These are phyloP conservation scores for Cynaeus angustus DNA, from an alignment of 2,888 invertebrate species.

Conservation along the genomic window DNA sequence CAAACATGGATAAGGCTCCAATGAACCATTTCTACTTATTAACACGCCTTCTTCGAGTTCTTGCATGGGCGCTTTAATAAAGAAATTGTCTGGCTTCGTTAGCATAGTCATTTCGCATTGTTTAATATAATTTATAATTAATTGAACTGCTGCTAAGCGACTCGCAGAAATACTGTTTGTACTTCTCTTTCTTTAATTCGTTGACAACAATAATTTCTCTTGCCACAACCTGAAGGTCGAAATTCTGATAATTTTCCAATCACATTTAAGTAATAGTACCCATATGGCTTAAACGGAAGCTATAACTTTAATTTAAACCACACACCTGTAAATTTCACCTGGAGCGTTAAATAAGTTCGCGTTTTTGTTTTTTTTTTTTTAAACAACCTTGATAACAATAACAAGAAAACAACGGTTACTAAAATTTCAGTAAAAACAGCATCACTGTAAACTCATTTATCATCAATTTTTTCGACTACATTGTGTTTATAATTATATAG, in stretches of 20 bases:
- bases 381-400: too few species aligned
- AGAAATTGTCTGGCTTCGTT: conserved; percentile 30
- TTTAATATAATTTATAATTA: conserved; percentile 29
- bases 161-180: background rate
- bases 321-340: conserved; percentile 20
- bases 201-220: background rate
- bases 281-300: conserved; percentile 30
- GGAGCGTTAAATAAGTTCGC: background rate
- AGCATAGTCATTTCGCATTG: conserved; percentile 15
- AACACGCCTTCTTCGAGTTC: conserved; percentile 33
- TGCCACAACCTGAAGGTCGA: background rate
- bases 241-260: conserved; percentile 6
- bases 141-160: conserved; percentile 8
- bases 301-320: conserved; percentile 27
- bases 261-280: conserved; percentile 8
- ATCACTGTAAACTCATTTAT: conserved; percentile 11
- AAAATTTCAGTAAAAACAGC: conserved; percentile 8
- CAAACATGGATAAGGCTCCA: conserved; percentile 5
- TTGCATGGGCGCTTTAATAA: conserved; percentile 34
- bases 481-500: conserved; percentile 15
- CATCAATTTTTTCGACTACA: conserved; percentile 1
- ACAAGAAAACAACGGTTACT: background rate
- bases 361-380: too few species aligned
- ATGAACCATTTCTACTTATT: conserved; percentile 18
- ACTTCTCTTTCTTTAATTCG: background rate